phyloP scores from a whole-genome alignment of 2,888 invertebrate species.

The Tenthredo scrophulariae region DNA sequence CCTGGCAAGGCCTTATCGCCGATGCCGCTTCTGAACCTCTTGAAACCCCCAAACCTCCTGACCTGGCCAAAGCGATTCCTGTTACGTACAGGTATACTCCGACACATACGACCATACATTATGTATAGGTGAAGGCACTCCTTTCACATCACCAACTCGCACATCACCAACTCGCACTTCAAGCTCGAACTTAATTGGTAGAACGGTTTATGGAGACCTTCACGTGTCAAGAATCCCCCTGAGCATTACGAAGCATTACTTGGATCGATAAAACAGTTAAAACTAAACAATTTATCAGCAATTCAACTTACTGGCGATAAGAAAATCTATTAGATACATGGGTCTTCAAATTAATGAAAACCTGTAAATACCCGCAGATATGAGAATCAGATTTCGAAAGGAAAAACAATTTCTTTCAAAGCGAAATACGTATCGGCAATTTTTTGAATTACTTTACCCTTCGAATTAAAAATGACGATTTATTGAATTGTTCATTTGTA shows the following conservation, averaged over 20 bases:
- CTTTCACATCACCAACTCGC: slow-evolving; percentile 57
- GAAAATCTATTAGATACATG: too few relatives aligned
- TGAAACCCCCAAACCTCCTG: slow-evolving; percentile 54
- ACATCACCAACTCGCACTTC: slow-evolving; percentile 57
- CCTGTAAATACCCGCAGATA: not conserved
- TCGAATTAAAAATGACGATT: not conserved
- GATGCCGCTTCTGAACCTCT: slow-evolving; percentile 61
- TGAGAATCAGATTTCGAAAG: not conserved
- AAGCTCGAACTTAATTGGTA: slow-evolving; percentile 50
- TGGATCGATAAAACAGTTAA: not conserved
- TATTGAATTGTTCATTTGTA: not conserved
- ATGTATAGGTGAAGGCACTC: slow-evolving; percentile 47
- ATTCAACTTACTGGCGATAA: not conserved
- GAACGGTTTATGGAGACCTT: slow-evolving; percentile 33
- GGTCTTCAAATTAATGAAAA: not conserved
- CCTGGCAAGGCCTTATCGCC: slow-evolving; percentile 74
- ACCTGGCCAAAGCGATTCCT: slow-evolving; percentile 70
- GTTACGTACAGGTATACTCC: slow-evolving; percentile 56
- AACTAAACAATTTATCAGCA: not conserved
- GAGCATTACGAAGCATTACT: slow-evolving; percentile 14
- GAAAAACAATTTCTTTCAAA: not conserved
- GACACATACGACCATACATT: slow-evolving; percentile 26
- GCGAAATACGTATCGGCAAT: not conserved
- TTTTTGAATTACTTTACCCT: not conserved
- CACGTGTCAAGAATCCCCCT: slow-evolving; percentile 3